phyloP scores from a whole-genome alignment of 2,888 invertebrate species.

The Blera fallax region DNA sequence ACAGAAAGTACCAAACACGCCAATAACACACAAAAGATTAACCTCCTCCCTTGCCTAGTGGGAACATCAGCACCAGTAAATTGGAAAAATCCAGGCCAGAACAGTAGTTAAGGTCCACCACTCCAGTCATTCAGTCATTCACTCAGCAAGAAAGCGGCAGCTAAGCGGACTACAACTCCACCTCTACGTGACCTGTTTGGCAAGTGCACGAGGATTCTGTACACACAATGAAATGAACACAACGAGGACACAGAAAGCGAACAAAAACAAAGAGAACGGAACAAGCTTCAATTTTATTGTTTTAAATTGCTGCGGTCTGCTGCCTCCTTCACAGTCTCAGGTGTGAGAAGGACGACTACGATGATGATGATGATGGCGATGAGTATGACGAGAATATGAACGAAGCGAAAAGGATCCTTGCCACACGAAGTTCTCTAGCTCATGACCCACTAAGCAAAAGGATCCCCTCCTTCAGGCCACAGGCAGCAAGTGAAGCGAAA shows the following conservation, averaged over 20 bases:
- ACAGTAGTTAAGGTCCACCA: slow-evolving; percentile 50
- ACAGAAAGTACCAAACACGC: slow-evolving; percentile 26
- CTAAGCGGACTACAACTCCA: slow-evolving; percentile 43
- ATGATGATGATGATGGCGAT: slow-evolving; percentile 16
- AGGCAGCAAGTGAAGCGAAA: background rate
- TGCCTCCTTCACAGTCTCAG: slow-evolving; percentile 16
- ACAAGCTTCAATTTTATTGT: slow-evolving; percentile 56
- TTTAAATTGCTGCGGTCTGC: slow-evolving; percentile 51
- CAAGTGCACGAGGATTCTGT: slow-evolving; percentile 26
- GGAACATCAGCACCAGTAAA: background rate
- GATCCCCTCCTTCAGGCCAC: background rate
- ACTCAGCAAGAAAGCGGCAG: slow-evolving; percentile 17
- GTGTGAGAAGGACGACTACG: slow-evolving; percentile 22
- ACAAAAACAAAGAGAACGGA: slow-evolving; percentile 5
- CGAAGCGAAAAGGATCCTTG: slow-evolving; percentile 1
- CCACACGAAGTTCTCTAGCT: slow-evolving; percentile 4
- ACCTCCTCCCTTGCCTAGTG: background rate
- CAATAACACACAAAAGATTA: slow-evolving; percentile 52
- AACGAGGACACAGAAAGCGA: background rate
- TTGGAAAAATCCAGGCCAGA: slow-evolving; percentile 40
- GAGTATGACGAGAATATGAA: slow-evolving; percentile 45
- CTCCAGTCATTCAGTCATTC: slow-evolving; percentile 24
- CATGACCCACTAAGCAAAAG: slow-evolving; percentile 29
- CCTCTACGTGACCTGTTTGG: slow-evolving; percentile 63
- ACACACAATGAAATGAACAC: slow-evolving; percentile 31